Base-by-base conservation (phyloP, 2,888 invertebrate species). In the Deroplatys truncata region DNA sequence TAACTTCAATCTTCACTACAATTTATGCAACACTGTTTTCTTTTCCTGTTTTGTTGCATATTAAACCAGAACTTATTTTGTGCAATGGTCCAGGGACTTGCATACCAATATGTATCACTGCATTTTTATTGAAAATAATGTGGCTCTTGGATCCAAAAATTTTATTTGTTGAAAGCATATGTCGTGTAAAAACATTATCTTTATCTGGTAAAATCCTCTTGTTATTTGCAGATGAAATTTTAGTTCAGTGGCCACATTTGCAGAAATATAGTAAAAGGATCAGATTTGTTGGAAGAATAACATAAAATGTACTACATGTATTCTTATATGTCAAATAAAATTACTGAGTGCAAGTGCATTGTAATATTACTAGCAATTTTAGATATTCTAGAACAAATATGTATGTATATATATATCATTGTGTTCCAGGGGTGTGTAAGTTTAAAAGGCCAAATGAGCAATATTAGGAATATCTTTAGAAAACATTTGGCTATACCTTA, bases 21-120 rank as follows among this genome's bases (percentile, higher is more conserved):
- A 35, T 98, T 0, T 94, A 95, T 93, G 96, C 98, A 0, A 94
- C 95, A n/a, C 90, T 97, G 0, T 94, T 95, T 91, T 96, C 96
- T 88, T 93, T 97, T 92, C 97, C 97, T 90, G 91, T 98, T 28
- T 93, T 98, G 72, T 94, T 95, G 91, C 94, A 93, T 87, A 95
- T 96, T 92, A 95, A 95, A 91, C 99, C 99, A 1, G 96, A 98
- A 93, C 93, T 98, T 91, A 95, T 98, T 92, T 94, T 98, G 86
- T 98, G 98, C 93, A 99, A 99, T 94, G 99, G 99, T 0, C 99
- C 99, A 84, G 99, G 99, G 13, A 99, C 98, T 10, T 99, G 99
- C 93, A 95, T 99, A 90, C 99, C 99, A 7, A 94, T 99, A 89
- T 98, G 98, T 94, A 92, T 97, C 89, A 95, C 97, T 89, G 97